Conservation (phyloP, 2,888 invertebrate genomes). For the Campoletis raptor region DNA sequence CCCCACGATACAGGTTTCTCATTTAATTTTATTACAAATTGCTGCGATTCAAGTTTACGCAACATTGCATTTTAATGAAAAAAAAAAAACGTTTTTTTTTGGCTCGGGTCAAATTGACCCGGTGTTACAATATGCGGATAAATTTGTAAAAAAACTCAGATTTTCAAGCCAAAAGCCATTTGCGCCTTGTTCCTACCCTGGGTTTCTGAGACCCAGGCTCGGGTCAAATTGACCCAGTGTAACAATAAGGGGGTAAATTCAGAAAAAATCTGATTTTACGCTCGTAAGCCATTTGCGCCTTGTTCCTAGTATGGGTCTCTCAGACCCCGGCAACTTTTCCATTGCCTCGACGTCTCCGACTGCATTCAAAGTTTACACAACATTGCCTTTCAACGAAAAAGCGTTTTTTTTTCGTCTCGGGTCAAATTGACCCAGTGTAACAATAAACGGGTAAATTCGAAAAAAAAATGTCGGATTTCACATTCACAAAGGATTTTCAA, state of each 20-base stretch:
- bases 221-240: no score
- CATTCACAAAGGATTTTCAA: constrained; percentile 16
- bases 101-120: no score
- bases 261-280: neutral
- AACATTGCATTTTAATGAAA: no score
- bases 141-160: neutral
- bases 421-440: neutral
- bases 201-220: no score
- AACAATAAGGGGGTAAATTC: neutral
- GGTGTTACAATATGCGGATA: no score
- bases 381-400: neutral
- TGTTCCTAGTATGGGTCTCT: no score
- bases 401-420: no score
- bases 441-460: neutral
- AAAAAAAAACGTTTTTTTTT: no score
- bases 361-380: neutral
- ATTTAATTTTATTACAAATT: neutral
- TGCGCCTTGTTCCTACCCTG: no score
- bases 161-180: neutral
- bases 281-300: no score
- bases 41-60: no score
- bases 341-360: neutral
- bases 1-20: constrained; percentile 79
- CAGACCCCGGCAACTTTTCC: neutral
- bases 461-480: neutral